phyloP scores from a whole-genome alignment of 2,888 invertebrate genomes.

The Euspilapteryx auroguttella region DNA sequence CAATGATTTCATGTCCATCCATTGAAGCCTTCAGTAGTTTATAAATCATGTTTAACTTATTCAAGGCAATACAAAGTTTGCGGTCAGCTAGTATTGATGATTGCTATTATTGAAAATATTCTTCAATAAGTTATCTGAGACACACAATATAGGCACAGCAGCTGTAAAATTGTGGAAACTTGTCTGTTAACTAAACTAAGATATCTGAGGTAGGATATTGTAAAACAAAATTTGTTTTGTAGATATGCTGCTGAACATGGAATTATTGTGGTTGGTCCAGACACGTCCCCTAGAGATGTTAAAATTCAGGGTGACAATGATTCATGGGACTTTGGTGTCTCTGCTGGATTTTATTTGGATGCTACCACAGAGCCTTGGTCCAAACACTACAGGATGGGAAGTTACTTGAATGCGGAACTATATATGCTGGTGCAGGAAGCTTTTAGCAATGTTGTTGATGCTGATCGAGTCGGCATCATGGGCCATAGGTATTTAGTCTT shows the following conservation, averaged over 20 bases:
- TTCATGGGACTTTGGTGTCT: constrained; percentile 91
- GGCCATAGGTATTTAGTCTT: constrained; percentile 67
- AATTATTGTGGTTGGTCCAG: constrained; percentile 88
- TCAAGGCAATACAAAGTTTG: no score
- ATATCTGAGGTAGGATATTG: no score
- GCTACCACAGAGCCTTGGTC: constrained; percentile 92
- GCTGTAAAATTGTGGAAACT: no score
- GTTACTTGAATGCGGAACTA: constrained; percentile 89
- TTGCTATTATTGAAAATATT: no score
- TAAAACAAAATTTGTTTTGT: no score
- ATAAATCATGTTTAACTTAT: no score
- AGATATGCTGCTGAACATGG: constrained; percentile 83
- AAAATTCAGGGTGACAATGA: constrained; percentile 91
- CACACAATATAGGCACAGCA: no score
- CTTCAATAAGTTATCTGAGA: no score
- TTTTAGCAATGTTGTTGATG: constrained; percentile 60
- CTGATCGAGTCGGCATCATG: constrained; percentile 72
- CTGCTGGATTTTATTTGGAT: constrained; percentile 95
- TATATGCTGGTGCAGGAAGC: constrained; percentile 73
- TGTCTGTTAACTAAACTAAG: no score
- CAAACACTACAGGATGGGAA: constrained; percentile 91
- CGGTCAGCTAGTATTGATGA: no score
- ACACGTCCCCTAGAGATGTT: constrained; percentile 92
- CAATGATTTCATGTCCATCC: no score
- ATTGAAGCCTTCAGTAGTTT: no score